phyloP scores from a whole-genome alignment of 1,140 invertebrate species.

The Nebria ingens region DNA sequence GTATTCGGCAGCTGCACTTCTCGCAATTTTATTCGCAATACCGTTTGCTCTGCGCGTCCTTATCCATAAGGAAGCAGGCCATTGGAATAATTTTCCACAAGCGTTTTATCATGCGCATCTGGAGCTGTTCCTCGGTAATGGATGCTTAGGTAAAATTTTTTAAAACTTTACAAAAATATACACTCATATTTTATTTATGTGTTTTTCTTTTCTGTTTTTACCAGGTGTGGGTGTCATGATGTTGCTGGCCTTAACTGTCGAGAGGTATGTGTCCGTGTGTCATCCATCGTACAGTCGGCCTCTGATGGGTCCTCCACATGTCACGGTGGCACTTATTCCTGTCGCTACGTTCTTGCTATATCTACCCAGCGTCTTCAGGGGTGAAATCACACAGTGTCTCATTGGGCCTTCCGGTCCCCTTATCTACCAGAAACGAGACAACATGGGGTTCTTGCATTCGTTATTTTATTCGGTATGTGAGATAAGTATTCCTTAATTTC shows the following conservation, averaged over 20 bases:
- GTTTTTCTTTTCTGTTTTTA: neutral
- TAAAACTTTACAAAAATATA: conserved; percentile 30
- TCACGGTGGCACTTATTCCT: conserved; percentile 50
- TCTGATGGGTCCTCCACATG: conserved; percentile 43
- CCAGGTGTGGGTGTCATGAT: conserved; percentile 63
- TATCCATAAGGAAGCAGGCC: conserved; percentile 50
- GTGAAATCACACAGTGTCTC: conserved; percentile 46
- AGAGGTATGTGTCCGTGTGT: conserved; percentile 72
- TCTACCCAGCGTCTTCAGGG: conserved; percentile 51
- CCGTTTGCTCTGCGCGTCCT: conserved; percentile 59
- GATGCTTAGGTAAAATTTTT: conserved; percentile 49
- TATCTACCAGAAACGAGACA: conserved; percentile 48
- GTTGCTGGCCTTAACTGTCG: conserved; percentile 66
- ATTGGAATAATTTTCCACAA: conserved; percentile 49
- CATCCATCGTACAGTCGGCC: conserved; percentile 55
- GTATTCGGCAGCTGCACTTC: conserved; percentile 56
- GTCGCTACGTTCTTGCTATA: conserved; percentile 52
- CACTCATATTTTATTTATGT: neutral
- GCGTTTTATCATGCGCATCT: conserved; percentile 65
- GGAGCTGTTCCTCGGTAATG: conserved; percentile 63
- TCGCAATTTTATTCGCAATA: conserved; percentile 61
- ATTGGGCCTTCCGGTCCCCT: conserved; percentile 35
- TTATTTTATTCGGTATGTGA: conserved; percentile 42
- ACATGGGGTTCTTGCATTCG: conserved; percentile 40
- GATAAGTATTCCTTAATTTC: too few relatives aligned